Conservation (phyloP, 2,113 vertebrate genomes). For the Chloebia gouldiae region DNA sequence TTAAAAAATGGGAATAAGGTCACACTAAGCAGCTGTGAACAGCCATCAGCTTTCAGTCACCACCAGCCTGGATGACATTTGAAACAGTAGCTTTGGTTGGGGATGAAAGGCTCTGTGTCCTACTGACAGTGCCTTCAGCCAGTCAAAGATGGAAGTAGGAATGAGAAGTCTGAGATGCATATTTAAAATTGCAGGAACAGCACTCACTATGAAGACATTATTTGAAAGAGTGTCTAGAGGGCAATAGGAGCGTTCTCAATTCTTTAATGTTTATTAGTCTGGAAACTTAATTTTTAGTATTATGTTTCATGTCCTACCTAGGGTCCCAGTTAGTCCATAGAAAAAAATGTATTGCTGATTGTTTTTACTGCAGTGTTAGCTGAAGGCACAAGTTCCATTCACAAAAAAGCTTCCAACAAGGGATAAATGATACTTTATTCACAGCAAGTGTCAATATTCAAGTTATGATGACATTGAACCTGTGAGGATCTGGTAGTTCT, state of each 20-base stretch:
- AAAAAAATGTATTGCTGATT: neutral
- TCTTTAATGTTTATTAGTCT: neutral
- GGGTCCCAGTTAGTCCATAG: neutral
- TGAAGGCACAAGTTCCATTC: neutral
- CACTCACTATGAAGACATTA: neutral
- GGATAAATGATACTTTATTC: neutral
- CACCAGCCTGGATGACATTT: neutral
- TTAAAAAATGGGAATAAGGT: slow-evolving; percentile 15
- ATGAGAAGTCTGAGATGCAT: neutral
- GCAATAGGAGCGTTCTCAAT: neutral
- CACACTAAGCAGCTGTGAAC: neutral
- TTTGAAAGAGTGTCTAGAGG: neutral
- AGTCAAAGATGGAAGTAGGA: neutral
- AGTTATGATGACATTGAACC: neutral
- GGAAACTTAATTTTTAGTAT: neutral
- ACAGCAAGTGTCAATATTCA: neutral
- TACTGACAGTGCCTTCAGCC: neutral
- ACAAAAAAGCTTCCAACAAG: neutral
- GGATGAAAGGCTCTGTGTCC: neutral
- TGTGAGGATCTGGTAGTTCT: neutral
- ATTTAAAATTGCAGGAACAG: neutral
- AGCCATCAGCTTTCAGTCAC: neutral
- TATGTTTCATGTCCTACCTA: neutral
- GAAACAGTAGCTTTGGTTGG: neutral
- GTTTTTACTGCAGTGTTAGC: neutral